These are phyloP conservation scores for Leptodactylus fuscus DNA, from an alignment of 2,113 vertebrate genomes.

Conservation along the genomic window DNA sequence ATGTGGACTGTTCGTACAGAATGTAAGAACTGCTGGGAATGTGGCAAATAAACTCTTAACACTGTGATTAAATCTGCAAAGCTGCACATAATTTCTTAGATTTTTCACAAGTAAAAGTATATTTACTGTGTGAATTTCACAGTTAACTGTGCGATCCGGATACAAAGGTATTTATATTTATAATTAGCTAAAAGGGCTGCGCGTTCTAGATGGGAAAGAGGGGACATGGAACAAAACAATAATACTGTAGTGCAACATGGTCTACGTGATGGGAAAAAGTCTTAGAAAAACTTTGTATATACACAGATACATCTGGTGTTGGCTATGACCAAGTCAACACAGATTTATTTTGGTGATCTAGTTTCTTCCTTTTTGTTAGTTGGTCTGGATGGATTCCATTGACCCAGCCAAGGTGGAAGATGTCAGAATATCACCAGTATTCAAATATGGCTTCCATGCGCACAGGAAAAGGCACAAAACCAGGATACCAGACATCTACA, in stretches of 20 bases:
- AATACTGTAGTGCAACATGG: neutral
- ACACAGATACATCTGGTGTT: too few relatives aligned
- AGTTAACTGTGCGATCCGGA: constrained; percentile 46
- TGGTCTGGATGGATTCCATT: too few relatives aligned
- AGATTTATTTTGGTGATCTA: too few relatives aligned
- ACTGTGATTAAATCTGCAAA: constrained; percentile 29
- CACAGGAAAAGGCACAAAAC: too few relatives aligned
- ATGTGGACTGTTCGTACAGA: neutral
- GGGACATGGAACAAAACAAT: neutral
- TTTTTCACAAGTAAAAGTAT: constrained; percentile 54
- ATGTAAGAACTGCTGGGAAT: neutral
- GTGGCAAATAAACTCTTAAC: constrained; percentile 15
- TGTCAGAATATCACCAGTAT: too few relatives aligned
- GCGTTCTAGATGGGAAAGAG: constrained; percentile 10
- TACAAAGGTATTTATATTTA: constrained; percentile 43
- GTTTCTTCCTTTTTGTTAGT: too few relatives aligned
- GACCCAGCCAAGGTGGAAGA: too few relatives aligned
- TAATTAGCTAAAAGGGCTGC: constrained; percentile 34
- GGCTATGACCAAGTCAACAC: too few relatives aligned
- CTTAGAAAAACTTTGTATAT: too few relatives aligned
- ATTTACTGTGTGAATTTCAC: constrained; percentile 55
- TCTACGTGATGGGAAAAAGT: too few relatives aligned
- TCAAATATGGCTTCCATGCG: too few relatives aligned
- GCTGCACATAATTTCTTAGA: constrained; percentile 27
- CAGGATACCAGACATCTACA: too few relatives aligned